A percentile compares a stretch with the other conserved stretches of the same genome.
These are phyloP conservation scores for Tiliacea aurago DNA, from an alignment of 2,888 invertebrate species.

Conservation along the genomic window DNA sequence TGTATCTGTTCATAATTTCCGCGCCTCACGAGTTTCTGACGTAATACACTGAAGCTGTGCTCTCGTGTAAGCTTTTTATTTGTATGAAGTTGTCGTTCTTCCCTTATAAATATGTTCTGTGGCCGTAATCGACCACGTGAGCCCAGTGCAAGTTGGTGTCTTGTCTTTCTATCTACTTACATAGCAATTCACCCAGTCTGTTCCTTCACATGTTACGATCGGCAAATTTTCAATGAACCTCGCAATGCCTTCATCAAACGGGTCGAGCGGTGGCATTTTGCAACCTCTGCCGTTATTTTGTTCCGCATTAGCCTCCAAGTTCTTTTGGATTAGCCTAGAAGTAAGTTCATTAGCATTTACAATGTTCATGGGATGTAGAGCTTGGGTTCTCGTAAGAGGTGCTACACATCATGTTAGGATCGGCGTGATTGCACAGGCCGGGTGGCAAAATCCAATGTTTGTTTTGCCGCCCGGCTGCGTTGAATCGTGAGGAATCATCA, in stretches of 20 bases:
- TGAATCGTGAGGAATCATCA: background rate
- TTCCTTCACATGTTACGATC: slow-evolving; percentile 91
- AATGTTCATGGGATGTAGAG: background rate
- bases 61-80: no score
- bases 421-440: background rate
- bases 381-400: background rate
- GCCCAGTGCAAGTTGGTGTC: no score
- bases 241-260: slow-evolving; percentile 92
- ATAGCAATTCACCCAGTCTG: slow-evolving; percentile 95
- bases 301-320: slow-evolving; percentile 53
- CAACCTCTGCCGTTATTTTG: slow-evolving; percentile 81
- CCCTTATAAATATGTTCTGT: no score
- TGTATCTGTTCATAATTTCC: no score
- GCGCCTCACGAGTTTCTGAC: no score
- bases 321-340: slow-evolving; percentile 48
- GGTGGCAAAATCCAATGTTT: background rate
- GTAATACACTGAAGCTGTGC: no score
- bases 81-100: no score
- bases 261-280: slow-evolving; percentile 83
- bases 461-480: background rate
- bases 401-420: background rate
- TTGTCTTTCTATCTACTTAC: slow-evolving; percentile 88
- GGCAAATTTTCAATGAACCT: slow-evolving; percentile 92
- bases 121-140: no score
- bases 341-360: background rate